Base-by-base conservation (phyloP, 2,113 vertebrate species). In the Leuciscus idus region DNA sequence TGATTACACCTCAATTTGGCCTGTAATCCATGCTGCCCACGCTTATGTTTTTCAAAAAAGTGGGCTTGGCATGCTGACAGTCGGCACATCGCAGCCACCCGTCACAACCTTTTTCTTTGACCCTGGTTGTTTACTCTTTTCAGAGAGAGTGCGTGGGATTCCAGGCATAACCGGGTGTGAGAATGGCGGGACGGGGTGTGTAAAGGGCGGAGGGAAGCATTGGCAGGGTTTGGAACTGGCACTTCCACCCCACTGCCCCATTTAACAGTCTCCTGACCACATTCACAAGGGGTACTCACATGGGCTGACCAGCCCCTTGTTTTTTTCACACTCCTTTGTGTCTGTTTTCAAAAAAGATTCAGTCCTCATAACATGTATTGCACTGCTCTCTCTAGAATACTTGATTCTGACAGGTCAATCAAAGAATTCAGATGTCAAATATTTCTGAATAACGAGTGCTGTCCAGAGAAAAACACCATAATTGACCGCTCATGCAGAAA, bases 41-140 rank as follows among this genome's bases (percentile, higher is more conserved):
- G 93, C 94, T 94, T 92, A 94, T 93, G 89, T 93, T 92, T 92
- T 93, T 93, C 86, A 23, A 46, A 92, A 94, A 93, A 92, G 90
- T 88, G 88, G 82, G 75, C 75, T 91, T 92, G 91, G 92, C 92
- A 90, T 79, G 83, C 83, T 90, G 91, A 93, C 92, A 90, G 90
- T 87, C 85, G 80, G 85, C 80, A 91, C 85, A 85, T 87, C 85
- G 74, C 88, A 62, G 84, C 75, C 80, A 75, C 86, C 90, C 84
- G 80, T 70, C 83, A 33, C 85, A 78, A 81, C 78, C 64, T 81
- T 91, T 91, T 87, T 88, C 84, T 90, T 86, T 89, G 74, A 87
- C 74, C 17, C 2, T 46, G 80, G 23, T 76, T 93, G 91, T 93
- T 94, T 94, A 92, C 85, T 62, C 70, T 90, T 91, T 91, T 88